Conservation (phyloP, 2,888 invertebrate species). For the Plagodis pulveraria region DNA sequence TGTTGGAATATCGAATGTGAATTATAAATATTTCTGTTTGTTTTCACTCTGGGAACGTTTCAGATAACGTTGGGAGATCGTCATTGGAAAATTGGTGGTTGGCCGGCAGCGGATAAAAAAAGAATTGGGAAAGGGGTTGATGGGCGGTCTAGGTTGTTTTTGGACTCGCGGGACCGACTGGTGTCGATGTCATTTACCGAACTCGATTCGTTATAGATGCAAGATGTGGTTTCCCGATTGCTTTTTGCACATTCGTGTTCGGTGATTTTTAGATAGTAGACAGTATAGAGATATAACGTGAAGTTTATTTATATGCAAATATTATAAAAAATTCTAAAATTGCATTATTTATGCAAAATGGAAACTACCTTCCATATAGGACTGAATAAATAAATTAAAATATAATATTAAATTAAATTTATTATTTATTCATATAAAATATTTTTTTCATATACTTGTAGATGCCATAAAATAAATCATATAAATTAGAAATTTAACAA, state of each 20-base stretch:
- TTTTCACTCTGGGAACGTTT: conserved; percentile 43
- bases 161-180: conserved; percentile 44
- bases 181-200: conserved; percentile 32
- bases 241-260: conserved; percentile 11
- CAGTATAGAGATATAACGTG: no score
- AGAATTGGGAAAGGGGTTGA: conserved; percentile 61
- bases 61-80: conserved; percentile 41
- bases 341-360: no score
- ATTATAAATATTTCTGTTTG: conserved; percentile 38
- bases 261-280: conserved; percentile 1
- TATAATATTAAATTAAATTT: no score
- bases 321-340: no score
- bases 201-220: conserved; percentile 64
- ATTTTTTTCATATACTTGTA: no score
- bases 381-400: no score
- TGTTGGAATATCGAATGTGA: conserved; percentile 31
- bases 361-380: no score
- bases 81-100: conserved; percentile 49
- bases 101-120: conserved; percentile 58
- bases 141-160: conserved; percentile 52
- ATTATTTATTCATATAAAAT: no score
- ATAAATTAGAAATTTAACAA: no score
- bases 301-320: no score
- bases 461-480: no score
- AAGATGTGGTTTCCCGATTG: conserved; percentile 32